Conservation (phyloP, 1,140 invertebrate genomes). For the Cyclargus thomasi region DNA sequence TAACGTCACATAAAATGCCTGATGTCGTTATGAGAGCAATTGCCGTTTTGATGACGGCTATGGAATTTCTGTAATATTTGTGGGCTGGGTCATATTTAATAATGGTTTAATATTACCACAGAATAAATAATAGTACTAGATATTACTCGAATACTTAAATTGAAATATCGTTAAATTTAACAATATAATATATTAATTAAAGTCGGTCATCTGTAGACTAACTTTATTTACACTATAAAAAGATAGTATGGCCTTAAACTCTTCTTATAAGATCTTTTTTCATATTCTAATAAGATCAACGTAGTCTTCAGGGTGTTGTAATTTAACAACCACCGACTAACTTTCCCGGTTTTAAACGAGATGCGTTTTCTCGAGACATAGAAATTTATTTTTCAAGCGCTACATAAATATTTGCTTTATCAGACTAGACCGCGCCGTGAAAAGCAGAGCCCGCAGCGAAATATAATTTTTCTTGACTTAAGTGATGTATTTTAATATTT, state of each 20-base stretch:
- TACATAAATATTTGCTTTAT: background rate
- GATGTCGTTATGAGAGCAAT: slow-evolving; percentile 4
- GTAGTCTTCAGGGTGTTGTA: background rate
- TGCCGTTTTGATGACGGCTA: background rate
- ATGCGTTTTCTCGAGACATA: background rate
- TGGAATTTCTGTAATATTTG: slow-evolving; percentile 2
- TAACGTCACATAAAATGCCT: slow-evolving; percentile 3
- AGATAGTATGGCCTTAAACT: background rate
- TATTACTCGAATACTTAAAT: too few relatives aligned
- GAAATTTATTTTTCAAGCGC: background rate
- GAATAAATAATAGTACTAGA: background rate
- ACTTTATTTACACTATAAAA: too few relatives aligned
- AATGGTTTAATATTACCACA: background rate
- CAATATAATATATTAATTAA: too few relatives aligned
- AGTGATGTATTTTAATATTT: too few relatives aligned
- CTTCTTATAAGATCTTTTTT: background rate
- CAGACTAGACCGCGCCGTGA: background rate
- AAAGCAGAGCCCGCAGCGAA: background rate
- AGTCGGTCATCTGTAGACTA: too few relatives aligned
- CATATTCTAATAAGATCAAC: background rate
- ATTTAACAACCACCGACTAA: too few relatives aligned
- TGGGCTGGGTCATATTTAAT: background rate
- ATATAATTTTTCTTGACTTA: too few relatives aligned
- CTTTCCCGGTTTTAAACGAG: background rate
- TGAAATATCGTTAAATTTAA: too few relatives aligned